These are phyloP conservation scores for Gambusia affinis DNA, from an alignment of 2,113 vertebrate species.

Conservation along the genomic window DNA sequence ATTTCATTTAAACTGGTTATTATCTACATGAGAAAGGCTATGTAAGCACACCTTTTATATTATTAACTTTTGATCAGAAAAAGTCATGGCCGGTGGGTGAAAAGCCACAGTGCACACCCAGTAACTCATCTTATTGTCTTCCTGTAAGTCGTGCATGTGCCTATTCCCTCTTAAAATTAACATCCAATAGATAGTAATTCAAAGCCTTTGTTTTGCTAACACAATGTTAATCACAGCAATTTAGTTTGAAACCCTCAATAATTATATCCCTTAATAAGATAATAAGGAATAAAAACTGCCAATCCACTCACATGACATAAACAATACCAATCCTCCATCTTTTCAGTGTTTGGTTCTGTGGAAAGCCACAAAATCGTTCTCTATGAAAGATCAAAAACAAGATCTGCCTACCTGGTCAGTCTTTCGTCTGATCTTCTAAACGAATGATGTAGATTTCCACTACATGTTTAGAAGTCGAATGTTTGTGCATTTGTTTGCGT, in stretches of 20 bases:
- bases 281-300: neutral
- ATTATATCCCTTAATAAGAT: neutral
- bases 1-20: neutral
- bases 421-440: slow-evolving; percentile 5
- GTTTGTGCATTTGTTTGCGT: slow-evolving; percentile 22
- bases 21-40: neutral
- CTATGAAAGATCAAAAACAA: neutral
- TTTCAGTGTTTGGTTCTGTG: neutral
- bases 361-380: neutral
- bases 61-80: neutral
- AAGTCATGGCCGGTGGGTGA: neutral
- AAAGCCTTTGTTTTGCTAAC: neutral
- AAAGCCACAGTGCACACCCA: slow-evolving; percentile 27
- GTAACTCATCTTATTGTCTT: slow-evolving; percentile 15
- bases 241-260: neutral
- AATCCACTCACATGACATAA: neutral
- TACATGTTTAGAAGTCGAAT: slow-evolving; percentile 29
- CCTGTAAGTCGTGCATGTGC: neutral
- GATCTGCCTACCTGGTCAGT: slow-evolving; percentile 40
- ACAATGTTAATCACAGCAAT: neutral
- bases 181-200: neutral
- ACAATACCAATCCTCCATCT: neutral
- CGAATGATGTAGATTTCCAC: slow-evolving; percentile 16
- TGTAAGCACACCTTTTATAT: neutral
- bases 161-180: neutral